Conservation (phyloP, 2,888 invertebrate genomes). For the Nasonovia ribisnigri region DNA sequence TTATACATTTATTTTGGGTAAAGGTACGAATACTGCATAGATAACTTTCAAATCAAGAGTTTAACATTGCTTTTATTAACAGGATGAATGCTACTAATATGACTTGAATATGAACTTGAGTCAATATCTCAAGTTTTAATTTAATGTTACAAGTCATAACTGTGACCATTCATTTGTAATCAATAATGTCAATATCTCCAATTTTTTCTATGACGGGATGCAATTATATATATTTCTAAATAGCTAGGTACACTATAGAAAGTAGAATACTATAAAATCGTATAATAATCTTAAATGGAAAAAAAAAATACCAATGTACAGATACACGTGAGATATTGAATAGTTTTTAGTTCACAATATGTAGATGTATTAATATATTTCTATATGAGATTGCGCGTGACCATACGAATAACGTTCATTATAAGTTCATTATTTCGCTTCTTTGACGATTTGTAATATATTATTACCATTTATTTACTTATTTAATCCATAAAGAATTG, state of each 20-base stretch:
- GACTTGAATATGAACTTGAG: background rate
- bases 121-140: background rate
- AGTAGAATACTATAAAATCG: background rate
- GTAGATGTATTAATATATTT: background rate
- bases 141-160: background rate
- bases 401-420: background rate
- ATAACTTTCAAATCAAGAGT: background rate
- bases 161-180: background rate
- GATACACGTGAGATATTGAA: background rate
- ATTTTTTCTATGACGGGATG: background rate
- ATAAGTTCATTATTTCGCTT: background rate
- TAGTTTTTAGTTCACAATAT: background rate
- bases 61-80: background rate
- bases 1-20: background rate
- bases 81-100: background rate
- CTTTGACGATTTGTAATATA: background rate
- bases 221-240: background rate
- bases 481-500: background rate
- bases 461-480: background rate
- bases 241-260: background rate
- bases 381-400: background rate
- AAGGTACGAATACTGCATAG: background rate
- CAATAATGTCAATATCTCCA: background rate
- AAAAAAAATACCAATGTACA: background rate
- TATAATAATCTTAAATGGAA: background rate